Conservation (phyloP, 2,888 invertebrate species). For the Cheilosia variabilis region DNA sequence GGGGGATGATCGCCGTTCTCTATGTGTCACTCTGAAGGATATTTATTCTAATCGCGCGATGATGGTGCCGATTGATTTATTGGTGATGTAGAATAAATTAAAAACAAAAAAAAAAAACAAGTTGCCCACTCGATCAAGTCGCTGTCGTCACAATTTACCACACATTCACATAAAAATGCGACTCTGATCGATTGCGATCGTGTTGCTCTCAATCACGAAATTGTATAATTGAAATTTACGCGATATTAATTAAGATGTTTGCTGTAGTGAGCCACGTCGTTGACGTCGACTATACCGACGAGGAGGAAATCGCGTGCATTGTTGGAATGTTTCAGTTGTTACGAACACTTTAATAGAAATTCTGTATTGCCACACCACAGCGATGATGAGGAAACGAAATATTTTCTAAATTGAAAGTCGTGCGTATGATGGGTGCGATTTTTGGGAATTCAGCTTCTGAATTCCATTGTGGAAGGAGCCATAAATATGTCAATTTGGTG, state of each 20-base stretch:
- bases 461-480: conserved; percentile 7
- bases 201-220: conserved; percentile 72
- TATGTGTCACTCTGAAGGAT: conserved; percentile 28
- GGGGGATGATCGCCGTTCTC: conserved; percentile 22
- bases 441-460: not conserved
- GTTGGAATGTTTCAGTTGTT: conserved; percentile 47
- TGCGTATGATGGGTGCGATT: not conserved
- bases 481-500: conserved; percentile 37
- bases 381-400: conserved; percentile 56
- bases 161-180: not conserved
- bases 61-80: conserved; percentile 62
- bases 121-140: conserved; percentile 51
- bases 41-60: conserved; percentile 43
- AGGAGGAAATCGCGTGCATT: conserved; percentile 37
- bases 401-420: conserved; percentile 56
- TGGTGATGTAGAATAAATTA: conserved; percentile 27
- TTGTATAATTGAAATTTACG: conserved; percentile 74
- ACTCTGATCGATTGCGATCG: conserved; percentile 68
- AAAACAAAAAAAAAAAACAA: too few species aligned
- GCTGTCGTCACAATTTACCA: conserved; percentile 34
- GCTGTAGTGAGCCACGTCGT: conserved; percentile 11
- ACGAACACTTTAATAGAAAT: conserved; percentile 18
- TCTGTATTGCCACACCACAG: conserved; percentile 48
- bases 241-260: conserved; percentile 72
- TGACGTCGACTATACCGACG: conserved; percentile 10